Evolutionary conservation across 37 sponge, comb jelly and placozoan genomes (phyloP).

Genomic region (Aplysina aerophoba): DNA sequence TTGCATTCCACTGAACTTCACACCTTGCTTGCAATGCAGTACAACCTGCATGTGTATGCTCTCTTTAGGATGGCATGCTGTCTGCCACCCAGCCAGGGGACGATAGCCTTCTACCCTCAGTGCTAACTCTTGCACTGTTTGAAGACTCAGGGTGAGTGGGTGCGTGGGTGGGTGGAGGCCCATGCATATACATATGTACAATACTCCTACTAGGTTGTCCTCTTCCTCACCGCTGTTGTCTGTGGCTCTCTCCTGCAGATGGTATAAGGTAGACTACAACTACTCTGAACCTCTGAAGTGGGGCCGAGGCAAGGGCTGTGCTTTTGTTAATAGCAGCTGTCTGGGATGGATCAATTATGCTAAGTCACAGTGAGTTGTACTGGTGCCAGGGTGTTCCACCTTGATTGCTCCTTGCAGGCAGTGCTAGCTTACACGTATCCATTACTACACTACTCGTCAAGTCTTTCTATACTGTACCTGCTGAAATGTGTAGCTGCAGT

Average conservation of each 20-base stretch:
- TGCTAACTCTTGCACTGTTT: slow-evolving; percentile 68
- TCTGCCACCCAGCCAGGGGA: not conserved
- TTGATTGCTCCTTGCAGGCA: not conserved
- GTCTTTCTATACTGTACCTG: too few species aligned
- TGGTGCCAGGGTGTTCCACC: not conserved
- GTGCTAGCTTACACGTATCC: too few species aligned
- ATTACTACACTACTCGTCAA: too few species aligned
- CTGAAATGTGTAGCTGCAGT: too few species aligned
- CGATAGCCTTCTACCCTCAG: slow-evolving; percentile 23
- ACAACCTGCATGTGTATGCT: too few species aligned
- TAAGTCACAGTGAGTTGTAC: not conserved
- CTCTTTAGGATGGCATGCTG: slow-evolving; percentile 66
- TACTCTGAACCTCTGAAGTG: slow-evolving; percentile 47
- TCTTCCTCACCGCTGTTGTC: not conserved
- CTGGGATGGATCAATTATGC: slow-evolving; percentile 45
- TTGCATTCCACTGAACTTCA: not conserved
- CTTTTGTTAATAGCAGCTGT: slow-evolving; percentile 67
- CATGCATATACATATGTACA: not conserved
- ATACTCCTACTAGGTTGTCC: not conserved
- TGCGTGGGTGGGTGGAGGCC: slow-evolving; percentile 43
- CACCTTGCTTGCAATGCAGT: not conserved
- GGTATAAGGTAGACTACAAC: slow-evolving; percentile 67
- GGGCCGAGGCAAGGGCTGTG: slow-evolving; percentile 67
- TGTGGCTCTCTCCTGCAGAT: slow-evolving; percentile 33
- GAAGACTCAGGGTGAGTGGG: slow-evolving; percentile 74